Evolutionary conservation across 1,140 invertebrate species (phyloP), one percentile per base, ranked within the genome.

Genomic region (Akabosia matsudoensis): DNA sequence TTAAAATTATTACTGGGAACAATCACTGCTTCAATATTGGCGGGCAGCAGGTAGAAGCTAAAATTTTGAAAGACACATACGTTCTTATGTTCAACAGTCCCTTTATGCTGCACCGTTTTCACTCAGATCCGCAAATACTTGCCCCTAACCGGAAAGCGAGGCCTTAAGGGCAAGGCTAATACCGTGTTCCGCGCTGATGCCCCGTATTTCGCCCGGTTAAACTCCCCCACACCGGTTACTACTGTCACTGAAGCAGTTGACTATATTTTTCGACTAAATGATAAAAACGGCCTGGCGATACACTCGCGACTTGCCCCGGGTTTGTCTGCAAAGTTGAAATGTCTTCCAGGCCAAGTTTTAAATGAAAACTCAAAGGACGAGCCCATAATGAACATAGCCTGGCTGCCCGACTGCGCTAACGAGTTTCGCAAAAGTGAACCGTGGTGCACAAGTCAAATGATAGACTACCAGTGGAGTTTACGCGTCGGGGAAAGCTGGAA

Each of bases 1-100:
- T 76, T 54, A 45, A 76, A 26, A 76, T 76, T 22, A 33, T 76
- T 22, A 76, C 74, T 45, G 74, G 74, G 13, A 54, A 76, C 33
- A 70, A 76, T n/a, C 74, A 76, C 54, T 76, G 74, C 24, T 76
- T 52, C 33, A 31, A 30, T 33, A 16, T 76, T n/a, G 26, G 33
- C 3, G 33, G 31, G 14, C 22, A 33, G 24, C 33, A 30, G 33
- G 74, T 71, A 45, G 7, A 18, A 45, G 7, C n/a, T 45, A 18
- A 45, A 45, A 45, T 7, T 45, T 45, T 10, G 37, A 45, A 45
- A 10, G 37, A 10, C 7, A 18, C 37, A 45, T 45, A 18, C 37
- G 18, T 10, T 10, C 18, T 45, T 18, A 45, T 45, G 7, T 45
- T 22, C 10, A 10, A n/a, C 56, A 10, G 10, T 14, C 13, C 24